Evolutionary conservation across 1,140 invertebrate genomes (phyloP), one percentile per base, ranked within the genome.

Genomic region (Drosophila lini): DNA sequence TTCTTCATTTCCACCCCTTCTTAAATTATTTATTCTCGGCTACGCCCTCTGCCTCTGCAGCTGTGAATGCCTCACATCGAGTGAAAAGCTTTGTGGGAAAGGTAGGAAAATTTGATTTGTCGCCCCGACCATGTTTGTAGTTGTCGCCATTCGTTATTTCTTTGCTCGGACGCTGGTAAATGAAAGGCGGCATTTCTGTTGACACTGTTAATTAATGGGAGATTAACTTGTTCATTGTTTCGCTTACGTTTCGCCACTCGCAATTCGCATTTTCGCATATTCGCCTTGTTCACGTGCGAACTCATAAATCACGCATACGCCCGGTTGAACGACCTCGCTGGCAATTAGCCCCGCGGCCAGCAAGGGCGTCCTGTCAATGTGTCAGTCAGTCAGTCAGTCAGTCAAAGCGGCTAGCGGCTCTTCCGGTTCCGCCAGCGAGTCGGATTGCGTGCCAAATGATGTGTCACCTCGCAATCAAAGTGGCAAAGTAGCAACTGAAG

Each of bases 121-220:
- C 25, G 25, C 22, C 16, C 28, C 38, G 36, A 44, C 44, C 16
- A 32, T 41, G 11, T 50, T 47, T 71, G 32, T 61, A 63, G 41
- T 57, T 60, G 48, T 28, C 38, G 10, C 47, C 13, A 50, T 78
- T 13, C 52, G 36, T 77, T 57, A 60, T 64, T 59, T 52, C 50
- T 68, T 42, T 42, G 62, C 61, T 42, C 40, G 38, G 64, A 5
- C 45, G 44, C 45, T 59, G 74, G 48, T 70, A 64, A 88, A 83
- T 90, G 81, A 75, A 58, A 67, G 61, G 67, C 70, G 78, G 70
- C 84, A 81, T 75, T 81, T 79, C 62, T 79, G 84, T 81, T 90
- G 84, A 89, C 84, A 89, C 58, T 89, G 70, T 81, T 88, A 89
- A 89, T 89, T 89, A 89, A 81, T 89, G 70, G 68, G 55, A 47